Evolutionary conservation across 2,113 vertebrate genomes (phyloP).

Genomic region (Capreolus pygargus): DNA sequence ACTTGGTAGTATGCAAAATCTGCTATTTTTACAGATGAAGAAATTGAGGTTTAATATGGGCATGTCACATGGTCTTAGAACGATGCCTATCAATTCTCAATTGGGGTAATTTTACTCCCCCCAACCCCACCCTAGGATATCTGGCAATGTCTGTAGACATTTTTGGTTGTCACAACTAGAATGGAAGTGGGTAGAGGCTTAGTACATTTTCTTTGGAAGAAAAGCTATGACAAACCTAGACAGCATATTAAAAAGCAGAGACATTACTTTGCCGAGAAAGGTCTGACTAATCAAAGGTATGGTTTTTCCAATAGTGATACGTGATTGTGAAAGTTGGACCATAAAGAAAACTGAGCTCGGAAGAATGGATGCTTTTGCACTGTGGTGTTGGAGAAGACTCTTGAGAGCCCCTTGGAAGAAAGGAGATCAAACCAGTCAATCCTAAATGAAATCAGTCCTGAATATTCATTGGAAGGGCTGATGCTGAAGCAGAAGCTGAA

Average conservation of each 20-base stretch:
- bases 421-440: not conserved
- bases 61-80: not conserved
- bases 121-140: rapidly evolving
- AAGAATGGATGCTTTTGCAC: not conserved
- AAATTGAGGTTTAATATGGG: not conserved
- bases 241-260: not conserved
- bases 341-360: not conserved
- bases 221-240: not conserved
- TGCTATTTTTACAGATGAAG: not conserved
- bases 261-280: not conserved
- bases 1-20: not conserved
- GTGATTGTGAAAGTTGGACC: not conserved
- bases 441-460: not conserved
- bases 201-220: not conserved
- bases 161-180: not conserved
- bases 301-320: not conserved
- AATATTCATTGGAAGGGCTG: not conserved
- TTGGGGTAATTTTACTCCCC: rapidly evolving
- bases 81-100: not conserved
- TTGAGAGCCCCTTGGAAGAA: not conserved
- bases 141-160: not conserved
- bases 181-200: not conserved
- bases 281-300: not conserved
- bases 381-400: not conserved
- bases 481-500: not conserved